Evolutionary conservation across 1,140 invertebrate genomes (phyloP).

Genomic region (Condylostylus longicornis): DNA sequence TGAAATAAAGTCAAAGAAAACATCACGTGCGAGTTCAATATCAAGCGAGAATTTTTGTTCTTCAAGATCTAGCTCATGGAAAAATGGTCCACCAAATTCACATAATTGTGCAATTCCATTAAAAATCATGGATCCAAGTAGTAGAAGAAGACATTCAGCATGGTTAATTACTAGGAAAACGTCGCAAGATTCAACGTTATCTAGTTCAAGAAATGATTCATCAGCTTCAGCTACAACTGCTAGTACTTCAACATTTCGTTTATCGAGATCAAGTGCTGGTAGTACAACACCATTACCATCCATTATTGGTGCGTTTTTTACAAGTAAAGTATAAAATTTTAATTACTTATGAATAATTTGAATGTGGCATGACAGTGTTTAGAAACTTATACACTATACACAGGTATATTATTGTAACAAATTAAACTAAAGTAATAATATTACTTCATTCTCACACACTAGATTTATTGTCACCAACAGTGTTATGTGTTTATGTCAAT

Average conservation of each 20-base stretch:
- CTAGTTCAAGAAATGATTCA: constrained; percentile 73
- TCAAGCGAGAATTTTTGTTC: constrained; percentile 82
- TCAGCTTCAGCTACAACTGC: constrained; percentile 68
- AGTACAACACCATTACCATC: constrained; percentile 32
- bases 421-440: no score
- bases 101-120: constrained; percentile 61
- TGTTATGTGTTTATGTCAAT: no score
- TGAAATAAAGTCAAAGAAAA: constrained; percentile 53
- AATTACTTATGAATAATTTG: no score
- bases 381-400: no score
- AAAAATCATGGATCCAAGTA: constrained; percentile 47
- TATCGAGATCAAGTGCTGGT: constrained; percentile 58
- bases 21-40: constrained; percentile 61
- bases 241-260: constrained; percentile 69
- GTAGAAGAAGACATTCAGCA: constrained; percentile 57
- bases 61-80: constrained; percentile 65
- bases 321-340: no score
- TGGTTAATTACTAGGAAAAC: constrained; percentile 79
- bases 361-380: no score
- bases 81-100: constrained; percentile 47
- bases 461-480: no score
- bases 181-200: constrained; percentile 77
- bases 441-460: no score
- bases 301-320: constrained; percentile 24
- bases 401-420: no score